These are phyloP conservation scores for Sinocyclocheilus rhinocerous DNA, from an alignment of 2,113 vertebrate genomes.

Conservation along the genomic window DNA sequence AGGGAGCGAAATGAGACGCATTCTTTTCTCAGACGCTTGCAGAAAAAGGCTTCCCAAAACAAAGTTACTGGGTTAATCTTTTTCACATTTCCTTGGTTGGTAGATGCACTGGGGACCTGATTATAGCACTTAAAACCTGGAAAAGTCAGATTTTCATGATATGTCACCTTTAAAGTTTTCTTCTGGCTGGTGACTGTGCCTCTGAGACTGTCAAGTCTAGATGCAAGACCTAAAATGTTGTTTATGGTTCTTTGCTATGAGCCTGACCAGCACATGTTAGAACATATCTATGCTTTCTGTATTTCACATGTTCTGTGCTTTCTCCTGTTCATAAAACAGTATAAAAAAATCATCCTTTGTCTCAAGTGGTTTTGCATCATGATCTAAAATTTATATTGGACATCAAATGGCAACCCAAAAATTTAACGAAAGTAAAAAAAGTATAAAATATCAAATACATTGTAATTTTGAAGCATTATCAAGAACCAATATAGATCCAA, in stretches of 20 bases:
- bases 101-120: too few species aligned
- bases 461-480: not conserved
- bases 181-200: conserved; percentile 17
- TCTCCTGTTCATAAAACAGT: not conserved
- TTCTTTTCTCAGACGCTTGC: too few species aligned
- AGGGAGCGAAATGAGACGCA: too few species aligned
- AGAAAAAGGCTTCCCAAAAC: too few species aligned
- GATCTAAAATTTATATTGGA: not conserved
- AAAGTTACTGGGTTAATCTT: too few species aligned
- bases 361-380: not conserved
- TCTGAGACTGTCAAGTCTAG: not conserved
- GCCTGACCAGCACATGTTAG: too few species aligned
- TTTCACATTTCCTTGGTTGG: too few species aligned
- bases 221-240: conserved; percentile 1
- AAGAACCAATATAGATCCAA: not conserved
- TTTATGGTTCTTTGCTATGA: not conserved
- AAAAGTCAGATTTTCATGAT: too few species aligned
- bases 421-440: too few species aligned
- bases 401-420: not conserved
- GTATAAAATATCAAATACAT: not conserved
- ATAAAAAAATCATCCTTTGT: too few species aligned
- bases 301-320: too few species aligned
- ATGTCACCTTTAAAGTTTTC: conserved; percentile 37
- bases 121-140: too few species aligned
- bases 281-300: not conserved